Percentiles rank a stretch among this genome's conserved stretches.
phyloP scores from a whole-genome alignment of 1,140 invertebrate genomes.

The Drosophila hydei region DNA sequence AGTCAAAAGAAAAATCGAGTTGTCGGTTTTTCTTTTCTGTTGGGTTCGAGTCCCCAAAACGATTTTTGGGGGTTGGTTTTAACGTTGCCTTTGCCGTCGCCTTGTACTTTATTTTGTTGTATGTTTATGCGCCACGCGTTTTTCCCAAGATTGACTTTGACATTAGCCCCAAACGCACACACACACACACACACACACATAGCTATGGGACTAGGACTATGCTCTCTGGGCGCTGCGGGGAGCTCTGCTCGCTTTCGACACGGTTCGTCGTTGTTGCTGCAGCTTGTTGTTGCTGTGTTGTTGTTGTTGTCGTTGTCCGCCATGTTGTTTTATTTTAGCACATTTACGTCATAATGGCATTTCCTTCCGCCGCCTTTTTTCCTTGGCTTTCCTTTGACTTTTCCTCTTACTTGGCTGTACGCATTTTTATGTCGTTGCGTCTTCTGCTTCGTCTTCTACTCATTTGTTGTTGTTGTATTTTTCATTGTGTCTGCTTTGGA shows the following conservation, averaged over 20 bases:
- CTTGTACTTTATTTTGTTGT: conserved; percentile 68
- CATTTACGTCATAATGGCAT: conserved; percentile 83
- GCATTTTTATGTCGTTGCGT: conserved; percentile 48
- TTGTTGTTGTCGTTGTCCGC: conserved; percentile 71
- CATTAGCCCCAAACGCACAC: conserved; percentile 73
- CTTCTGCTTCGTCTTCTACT: background rate
- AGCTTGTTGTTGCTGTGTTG: conserved; percentile 11
- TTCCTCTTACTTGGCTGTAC: conserved; percentile 57
- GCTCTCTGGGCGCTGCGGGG: conserved; percentile 45
- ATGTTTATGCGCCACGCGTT: conserved; percentile 81
- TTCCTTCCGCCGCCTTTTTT: conserved; percentile 68
- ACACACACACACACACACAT: conserved; percentile 42
- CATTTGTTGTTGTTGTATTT: conserved; percentile 52
- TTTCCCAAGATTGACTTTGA: conserved; percentile 83
- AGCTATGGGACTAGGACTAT: conserved; percentile 19
- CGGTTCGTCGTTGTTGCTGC: conserved; percentile 62
- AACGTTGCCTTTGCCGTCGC: conserved; percentile 39
- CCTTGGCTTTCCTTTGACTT: conserved; percentile 63
- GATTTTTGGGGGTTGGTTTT: conserved; percentile 68
- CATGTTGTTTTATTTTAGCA: conserved; percentile 83
- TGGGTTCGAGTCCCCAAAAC: conserved; percentile 45
- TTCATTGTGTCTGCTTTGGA: conserved; percentile 75
- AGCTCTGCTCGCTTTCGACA: conserved; percentile 62
- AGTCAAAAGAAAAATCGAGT: conserved; percentile 79
- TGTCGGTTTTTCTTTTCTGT: conserved; percentile 53